phyloP scores from a whole-genome alignment of 2,797 vertebrate species.

The Nyctibius grandis region DNA sequence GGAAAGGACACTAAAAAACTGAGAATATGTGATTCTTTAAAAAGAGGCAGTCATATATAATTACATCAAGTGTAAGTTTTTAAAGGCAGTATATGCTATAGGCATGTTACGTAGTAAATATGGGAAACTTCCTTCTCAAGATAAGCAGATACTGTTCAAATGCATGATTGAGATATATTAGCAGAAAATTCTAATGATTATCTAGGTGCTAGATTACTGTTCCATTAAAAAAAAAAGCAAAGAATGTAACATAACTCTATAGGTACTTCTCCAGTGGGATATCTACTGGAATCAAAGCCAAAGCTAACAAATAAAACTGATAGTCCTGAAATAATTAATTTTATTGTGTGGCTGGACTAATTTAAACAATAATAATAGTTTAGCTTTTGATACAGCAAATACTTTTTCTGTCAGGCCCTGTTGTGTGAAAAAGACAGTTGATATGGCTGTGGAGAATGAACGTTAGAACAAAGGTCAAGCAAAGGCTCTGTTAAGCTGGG shows the following conservation, averaged over 20 bases:
- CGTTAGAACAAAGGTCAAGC: neutral
- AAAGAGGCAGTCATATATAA: neutral
- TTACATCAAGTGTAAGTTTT: neutral
- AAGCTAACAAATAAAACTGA: neutral
- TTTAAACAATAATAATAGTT: neutral
- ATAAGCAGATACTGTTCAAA: neutral
- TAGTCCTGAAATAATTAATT: neutral
- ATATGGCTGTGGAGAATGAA: neutral
- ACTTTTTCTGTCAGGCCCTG: neutral
- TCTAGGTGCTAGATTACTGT: neutral
- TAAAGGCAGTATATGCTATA: neutral
- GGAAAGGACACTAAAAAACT: neutral
- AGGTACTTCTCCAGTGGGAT: neutral
- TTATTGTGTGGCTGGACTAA: neutral
- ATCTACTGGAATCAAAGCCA: neutral
- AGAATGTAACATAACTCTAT: neutral
- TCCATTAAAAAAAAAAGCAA: neutral
- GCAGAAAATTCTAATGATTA: neutral
- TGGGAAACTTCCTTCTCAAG: neutral
- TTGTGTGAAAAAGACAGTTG: neutral
- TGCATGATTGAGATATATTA: neutral
- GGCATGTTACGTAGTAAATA: neutral
- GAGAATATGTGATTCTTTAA: neutral
- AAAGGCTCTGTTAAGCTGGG: neutral
- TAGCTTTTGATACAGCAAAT: neutral